Evolutionary conservation across 2,888 invertebrate species (phyloP), one percentile per base, ranked within the genome.

Genomic region (Troides helena): DNA sequence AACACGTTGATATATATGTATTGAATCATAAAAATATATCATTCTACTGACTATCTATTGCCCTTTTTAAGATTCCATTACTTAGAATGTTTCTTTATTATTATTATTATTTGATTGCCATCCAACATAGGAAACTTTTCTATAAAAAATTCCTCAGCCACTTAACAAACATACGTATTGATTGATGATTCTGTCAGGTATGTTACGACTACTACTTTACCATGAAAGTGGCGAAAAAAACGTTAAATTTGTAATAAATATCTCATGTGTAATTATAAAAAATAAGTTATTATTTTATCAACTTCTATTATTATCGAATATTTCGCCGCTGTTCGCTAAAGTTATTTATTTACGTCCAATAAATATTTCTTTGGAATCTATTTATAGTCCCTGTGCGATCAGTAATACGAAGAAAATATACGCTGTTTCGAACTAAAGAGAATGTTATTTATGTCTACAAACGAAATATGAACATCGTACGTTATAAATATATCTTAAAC

Each of bases 301-400:
- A 17, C 17, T 14, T 59, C 4, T 57, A n/a, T 21, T n/a, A 53
- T 53, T 23, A 21, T 57, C 2, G 21, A 21, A 39, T 39, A 18
- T 36, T 12, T 5, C 17, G 6, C 36, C 36, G 17, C 18, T 60
- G 18, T 46, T 43, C 1, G 23, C 17, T 30, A 50, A 59, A 18
- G 50, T 36, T 17, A 17, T 60, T 12, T 53, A 61, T 56, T 61
- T 67, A 46, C 21, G 17, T 62, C n/a, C 43, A 43, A 67, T 57
- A 57, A 57, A 57, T 67, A 62, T 62, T 67, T 62, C 39, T 1
- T 39, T 30, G 25, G 62, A 57, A 62, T 62, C 62, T 56, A 67
- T 67, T 67, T 67, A 67, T 68, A 50, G 63, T 50, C 59, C 50
- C 63, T 18, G 30, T 30, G 50, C 50, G 63, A 68, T 68, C 58